Base-by-base conservation (phyloP, 1,140 invertebrate genomes). In the Atta cephalotes region DNA sequence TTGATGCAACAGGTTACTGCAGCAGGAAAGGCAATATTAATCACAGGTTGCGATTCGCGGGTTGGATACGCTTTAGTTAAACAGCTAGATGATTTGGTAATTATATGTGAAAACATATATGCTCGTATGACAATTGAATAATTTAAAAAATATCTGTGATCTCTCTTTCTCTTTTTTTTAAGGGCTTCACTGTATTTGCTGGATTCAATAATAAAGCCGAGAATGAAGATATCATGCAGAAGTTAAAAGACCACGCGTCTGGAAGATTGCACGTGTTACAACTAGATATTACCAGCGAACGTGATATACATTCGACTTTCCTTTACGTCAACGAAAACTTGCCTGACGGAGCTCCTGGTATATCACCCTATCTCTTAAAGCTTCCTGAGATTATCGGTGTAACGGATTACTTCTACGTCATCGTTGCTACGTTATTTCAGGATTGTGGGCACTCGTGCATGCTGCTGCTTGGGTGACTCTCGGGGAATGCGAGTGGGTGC, bases 401-500 rank as follows among this genome's bases (percentile, higher is more conserved):
- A 82, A 72, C 18, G 31, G 28, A 74, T 45, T 28, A 87, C 45
- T 66, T 28, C 58, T 82, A 81, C 58, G 56, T 78, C 25, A 65
- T 65, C 74, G 58, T 68, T 56, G 12, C 77, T 66, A 65, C 4
- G 51, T 72, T 79, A 81, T 86, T 84, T 66, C 68, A 97, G 97
- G 96, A 91, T 95, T 99, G 53, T 99, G 98, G 98, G 98, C 97
- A 16, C 95, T 99, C 56, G 97, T 99, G 9, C 98, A 99, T 95
- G 98, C 98, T 91, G 98, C 98, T 74, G 97, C 98, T 35, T 98
- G 98, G 96, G 97, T 98, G 89, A 97, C 97, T 25, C 96, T 98
- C 71, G 98, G 98, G 1, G 98, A 98, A 95, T 96, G 98, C 80
- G 98, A 99, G 95, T 98, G 97, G 97, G 96, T 98, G 79, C 97